Conservation (phyloP, 2,888 invertebrate species). For the Oeneis ivallda region DNA sequence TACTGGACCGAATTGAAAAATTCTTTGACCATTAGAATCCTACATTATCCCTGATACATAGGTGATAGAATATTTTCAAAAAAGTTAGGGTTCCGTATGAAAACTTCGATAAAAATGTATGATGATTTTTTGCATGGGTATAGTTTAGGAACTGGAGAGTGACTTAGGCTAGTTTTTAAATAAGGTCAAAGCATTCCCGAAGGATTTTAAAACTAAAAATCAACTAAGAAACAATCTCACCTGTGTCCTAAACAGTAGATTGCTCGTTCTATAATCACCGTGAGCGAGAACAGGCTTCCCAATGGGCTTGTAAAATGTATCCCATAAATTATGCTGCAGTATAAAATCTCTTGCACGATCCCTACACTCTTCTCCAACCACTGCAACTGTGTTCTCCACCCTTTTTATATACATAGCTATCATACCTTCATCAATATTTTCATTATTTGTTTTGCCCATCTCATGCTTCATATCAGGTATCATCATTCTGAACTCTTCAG, state of each 20-base stretch:
- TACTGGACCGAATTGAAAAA: no score
- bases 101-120: no score
- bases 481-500: slow-evolving; percentile 52
- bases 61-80: no score
- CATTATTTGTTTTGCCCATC: slow-evolving; percentile 12
- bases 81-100: no score
- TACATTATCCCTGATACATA: no score
- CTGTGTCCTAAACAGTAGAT: slow-evolving; percentile 44
- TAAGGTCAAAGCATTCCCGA: no score
- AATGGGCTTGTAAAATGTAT: slow-evolving; percentile 39
- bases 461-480: slow-evolving; percentile 40
- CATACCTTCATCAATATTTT: slow-evolving; percentile 26
- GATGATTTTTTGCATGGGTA: no score
- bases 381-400: slow-evolving; percentile 37
- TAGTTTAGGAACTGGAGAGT: no score
- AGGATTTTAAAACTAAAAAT: no score
- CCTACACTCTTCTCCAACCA: slow-evolving; percentile 47
- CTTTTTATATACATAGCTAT: slow-evolving; percentile 36
- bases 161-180: no score
- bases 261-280: slow-evolving; percentile 59
- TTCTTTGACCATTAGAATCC: no score
- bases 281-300: slow-evolving; percentile 50
- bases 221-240: slow-evolving; percentile 30
- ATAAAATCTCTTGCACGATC: slow-evolving; percentile 44
- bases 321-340: slow-evolving; percentile 30